A percentile compares a stretch with the other conserved stretches of the same genome.
Conservation (phyloP, 2,888 invertebrate species). For the Drepanosiphum platanoidis region DNA sequence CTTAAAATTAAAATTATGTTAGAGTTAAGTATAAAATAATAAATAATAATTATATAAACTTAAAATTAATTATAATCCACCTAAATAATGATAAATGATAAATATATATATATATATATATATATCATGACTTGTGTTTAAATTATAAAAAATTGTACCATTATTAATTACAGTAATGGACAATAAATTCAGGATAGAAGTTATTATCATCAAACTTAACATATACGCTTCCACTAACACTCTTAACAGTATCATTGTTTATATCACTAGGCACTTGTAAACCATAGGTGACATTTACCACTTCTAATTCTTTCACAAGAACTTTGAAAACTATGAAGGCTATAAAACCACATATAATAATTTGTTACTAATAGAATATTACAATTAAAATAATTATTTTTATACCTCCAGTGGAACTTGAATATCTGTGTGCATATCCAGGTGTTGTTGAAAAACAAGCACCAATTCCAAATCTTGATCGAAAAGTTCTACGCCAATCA, state of each 20-base stretch:
- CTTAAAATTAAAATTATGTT: background rate
- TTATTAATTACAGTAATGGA: conserved; percentile 6
- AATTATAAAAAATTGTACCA: background rate
- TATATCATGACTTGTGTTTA: background rate
- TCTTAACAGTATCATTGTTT: background rate
- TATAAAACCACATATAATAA: background rate
- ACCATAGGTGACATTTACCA: background rate
- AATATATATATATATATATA: background rate
- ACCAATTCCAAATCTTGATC: background rate
- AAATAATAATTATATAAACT: too few relatives aligned
- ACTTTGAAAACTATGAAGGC: conserved; percentile 18
- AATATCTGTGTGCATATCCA: conserved; percentile 2
- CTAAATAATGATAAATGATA: background rate
- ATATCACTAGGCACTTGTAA: background rate
- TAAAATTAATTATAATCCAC: background rate
- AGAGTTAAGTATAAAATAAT: background rate
- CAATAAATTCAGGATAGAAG: conserved; percentile 24
- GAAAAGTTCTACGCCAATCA: background rate
- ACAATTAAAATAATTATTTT: background rate
- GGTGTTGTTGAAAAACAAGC: conserved; percentile 31
- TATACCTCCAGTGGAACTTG: background rate
- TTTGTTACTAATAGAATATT: background rate
- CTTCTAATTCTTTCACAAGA: background rate
- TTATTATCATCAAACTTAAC: conserved; percentile 22
- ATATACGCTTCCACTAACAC: background rate